Conservation (phyloP, 2,888 invertebrate genomes). For the Eupithecia insigniata region DNA sequence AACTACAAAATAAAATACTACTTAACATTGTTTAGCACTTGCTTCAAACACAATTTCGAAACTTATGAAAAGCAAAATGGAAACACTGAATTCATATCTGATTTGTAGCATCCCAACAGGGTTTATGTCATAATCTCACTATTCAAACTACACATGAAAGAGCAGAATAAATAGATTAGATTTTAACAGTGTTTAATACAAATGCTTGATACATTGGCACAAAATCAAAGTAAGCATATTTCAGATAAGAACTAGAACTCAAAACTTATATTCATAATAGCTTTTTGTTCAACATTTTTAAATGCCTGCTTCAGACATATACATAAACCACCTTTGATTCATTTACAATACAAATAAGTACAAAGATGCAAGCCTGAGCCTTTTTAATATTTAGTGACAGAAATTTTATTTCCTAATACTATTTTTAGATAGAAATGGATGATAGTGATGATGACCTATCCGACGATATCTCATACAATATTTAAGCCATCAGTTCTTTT, state of each 20-base stretch:
- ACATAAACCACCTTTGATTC: background rate
- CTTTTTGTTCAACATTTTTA: constrained; percentile 5
- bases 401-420: background rate
- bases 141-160: too few relatives aligned
- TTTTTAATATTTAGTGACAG: background rate
- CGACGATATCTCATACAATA: background rate
- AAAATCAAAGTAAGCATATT: constrained; percentile 3
- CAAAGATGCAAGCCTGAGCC: constrained; percentile 3
- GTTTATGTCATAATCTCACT: too few relatives aligned
- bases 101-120: too few relatives aligned
- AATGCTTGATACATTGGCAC: constrained; percentile 7
- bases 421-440: background rate
- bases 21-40: constrained; percentile 13
- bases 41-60: background rate
- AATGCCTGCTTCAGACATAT: background rate
- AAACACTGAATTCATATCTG: background rate
- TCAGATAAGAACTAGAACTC: background rate
- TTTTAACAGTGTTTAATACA: background rate
- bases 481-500: background rate
- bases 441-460: background rate
- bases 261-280: background rate
- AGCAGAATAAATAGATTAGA: too few relatives aligned
- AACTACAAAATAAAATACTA: constrained; percentile 18
- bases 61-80: background rate
- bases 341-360: constrained; percentile 13